Evolutionary conservation across 2,888 invertebrate genomes (phyloP), one percentile per base, ranked within the genome.

Genomic region (Torymus tubicola): DNA sequence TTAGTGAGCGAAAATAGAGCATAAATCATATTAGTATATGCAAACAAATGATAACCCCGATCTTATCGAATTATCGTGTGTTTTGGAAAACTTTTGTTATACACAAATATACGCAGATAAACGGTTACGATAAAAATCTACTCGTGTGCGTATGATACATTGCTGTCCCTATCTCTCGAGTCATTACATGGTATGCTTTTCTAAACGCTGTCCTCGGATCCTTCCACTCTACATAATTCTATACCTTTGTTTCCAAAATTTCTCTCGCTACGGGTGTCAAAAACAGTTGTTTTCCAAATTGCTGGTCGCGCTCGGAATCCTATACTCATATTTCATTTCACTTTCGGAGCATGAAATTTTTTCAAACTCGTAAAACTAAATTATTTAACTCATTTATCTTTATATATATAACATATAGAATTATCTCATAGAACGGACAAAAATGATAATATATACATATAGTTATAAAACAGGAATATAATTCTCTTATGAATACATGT

Each of bases 311-410:
- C 16, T 16, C 18, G 53, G 4, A 67, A 75, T 50, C 2, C 14
- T 55, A 72, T 55, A 72, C 42, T 21, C 53, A 73, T 73, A 71
- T 78, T 71, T 78, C 71, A 78, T 24, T 78, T 60, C 2, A 53
- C 53, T 42, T 64, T 12, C 14, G 57, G 13, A 31, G 31, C 24
- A 31, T 57, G n/a, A n/a, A 69, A 10, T 70, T 60, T 60, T 0
- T 12, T 8, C 0, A 8, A 42, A 42, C 42, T 42, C 1, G 31
- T 8, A 42, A 42, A 42, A 42, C 8, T 42, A 42, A 42, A 5
- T 42, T 42, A 42, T 42, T 42, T 8, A 8, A 42, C 42, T 8
- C 8, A 42, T 42, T 42, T 42, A 42, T 42, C 42, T 8, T 42
- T 42, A 42, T 1, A 42, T 8, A n/a, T n/a, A n/a, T n/a, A n/a